Base-by-base conservation (phyloP, 2,113 vertebrate species). In the Eclectus roratus region DNA sequence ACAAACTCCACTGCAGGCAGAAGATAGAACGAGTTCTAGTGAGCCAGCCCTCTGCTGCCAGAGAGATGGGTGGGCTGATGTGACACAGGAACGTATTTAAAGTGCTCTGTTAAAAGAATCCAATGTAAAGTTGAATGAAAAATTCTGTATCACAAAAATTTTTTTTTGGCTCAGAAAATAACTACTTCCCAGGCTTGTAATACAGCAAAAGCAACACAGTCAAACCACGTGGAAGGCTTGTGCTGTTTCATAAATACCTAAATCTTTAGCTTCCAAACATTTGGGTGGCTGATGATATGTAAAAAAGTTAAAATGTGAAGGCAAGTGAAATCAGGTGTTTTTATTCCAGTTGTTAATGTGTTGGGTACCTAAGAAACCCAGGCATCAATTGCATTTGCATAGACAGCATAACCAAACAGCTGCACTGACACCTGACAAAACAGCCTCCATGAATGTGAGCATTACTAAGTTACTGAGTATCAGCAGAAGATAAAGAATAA, bases 401-500 rank as follows among this genome's bases (percentile, higher is more conserved):
- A 33, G 60, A 47, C 2, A 3, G 35, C 52, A 1, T 31, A 71
- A 63, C 7, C 43, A 37, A 83, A 43, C 50, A 76, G 74, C 46
- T 85, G 31, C 56, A 10, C 72, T 61, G 49, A 72, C 29, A 66
- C 33, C 66, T 89, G 74, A 58, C 9, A 91, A 85, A 94, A 69
- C 43, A 76, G 58, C 64, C 41, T 31, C 27, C 0, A 2, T 16
- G 41, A 55, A n/a, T 6, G 24, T 68, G 88, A 88, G 47, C 53
- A 41, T 88, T 77, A 37, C 92, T 80, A 35, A 16, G 80, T 91
- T 44, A 78, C 52, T 80, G 56, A 83, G 88, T 87, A 71, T 19
- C 72, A 77, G 19, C 6, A 10, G 66, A 47, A 96, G 93, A 91
- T 81, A 94, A 93, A 92, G 87, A 91, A 95, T 21, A 85, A 85